phyloP scores from a whole-genome alignment of 1,140 invertebrate species.

The Cotesia glomerata region DNA sequence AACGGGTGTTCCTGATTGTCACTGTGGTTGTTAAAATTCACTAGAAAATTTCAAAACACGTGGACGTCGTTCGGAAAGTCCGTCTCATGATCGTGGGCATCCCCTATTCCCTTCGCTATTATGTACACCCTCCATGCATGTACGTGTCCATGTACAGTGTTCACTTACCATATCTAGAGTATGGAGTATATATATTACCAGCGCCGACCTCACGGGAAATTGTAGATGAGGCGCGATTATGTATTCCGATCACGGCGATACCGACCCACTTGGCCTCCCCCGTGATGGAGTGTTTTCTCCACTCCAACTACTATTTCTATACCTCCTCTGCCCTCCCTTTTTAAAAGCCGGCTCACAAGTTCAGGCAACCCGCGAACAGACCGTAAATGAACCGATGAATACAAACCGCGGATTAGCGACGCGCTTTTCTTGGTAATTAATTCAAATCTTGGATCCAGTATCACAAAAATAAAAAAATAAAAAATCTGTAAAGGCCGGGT shows the following conservation, averaged over 20 bases:
- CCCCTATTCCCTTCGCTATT: no score
- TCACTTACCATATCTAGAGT: no score
- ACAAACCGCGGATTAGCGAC: no score
- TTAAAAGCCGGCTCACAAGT: no score
- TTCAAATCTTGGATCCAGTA: no score
- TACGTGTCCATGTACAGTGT: no score
- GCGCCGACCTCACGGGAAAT: slow-evolving; percentile 43
- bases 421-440: no score
- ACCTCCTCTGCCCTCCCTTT: no score
- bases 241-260: slow-evolving; percentile 58
- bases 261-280: slow-evolving; percentile 41
- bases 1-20: no score
- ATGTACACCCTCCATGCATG: neutral
- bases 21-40: slow-evolving; percentile 2
- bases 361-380: neutral
- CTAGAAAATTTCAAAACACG: slow-evolving; percentile 20
- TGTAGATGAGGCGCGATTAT: slow-evolving; percentile 58
- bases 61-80: slow-evolving; percentile 11
- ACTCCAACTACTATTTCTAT: slow-evolving; percentile 32
- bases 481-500: no score
- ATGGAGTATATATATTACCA: no score
- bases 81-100: neutral
- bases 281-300: slow-evolving; percentile 57
- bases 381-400: neutral
- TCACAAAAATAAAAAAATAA: no score